phyloP scores from a whole-genome alignment of 92 coral and sea anemone species.

The Actinostola sp. region DNA sequence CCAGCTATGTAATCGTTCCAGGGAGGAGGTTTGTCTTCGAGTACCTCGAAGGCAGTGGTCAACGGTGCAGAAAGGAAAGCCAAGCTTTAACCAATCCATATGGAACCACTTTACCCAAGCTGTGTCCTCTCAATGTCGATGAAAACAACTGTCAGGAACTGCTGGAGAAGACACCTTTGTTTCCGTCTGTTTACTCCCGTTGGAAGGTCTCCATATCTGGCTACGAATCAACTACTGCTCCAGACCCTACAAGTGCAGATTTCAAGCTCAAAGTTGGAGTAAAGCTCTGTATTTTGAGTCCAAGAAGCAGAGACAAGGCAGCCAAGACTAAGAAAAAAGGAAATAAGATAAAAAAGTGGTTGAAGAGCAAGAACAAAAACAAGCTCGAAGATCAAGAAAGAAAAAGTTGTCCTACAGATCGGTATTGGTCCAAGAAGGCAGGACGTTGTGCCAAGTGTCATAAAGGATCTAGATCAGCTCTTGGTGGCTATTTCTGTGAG shows the following conservation, averaged over 20 bases:
- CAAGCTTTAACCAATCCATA: conserved; percentile 37
- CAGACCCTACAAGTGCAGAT: conserved; percentile 21
- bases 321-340: not conserved
- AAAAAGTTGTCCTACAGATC: conserved; percentile 24
- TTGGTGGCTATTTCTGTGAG: conserved; percentile 37
- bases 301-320: conserved; percentile 10
- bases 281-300: conserved; percentile 35
- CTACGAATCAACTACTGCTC: conserved; percentile 18
- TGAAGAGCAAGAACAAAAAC: not conserved
- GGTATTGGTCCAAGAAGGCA: conserved; percentile 1
- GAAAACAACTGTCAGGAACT: conserved; percentile 51
- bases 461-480: conserved; percentile 22
- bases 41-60: conserved; percentile 28
- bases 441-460: conserved; percentile 16
- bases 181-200: conserved; percentile 36
- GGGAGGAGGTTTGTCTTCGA: conserved; percentile 17
- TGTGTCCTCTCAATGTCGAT: conserved; percentile 41
- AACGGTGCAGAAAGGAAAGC: conserved; percentile 30
- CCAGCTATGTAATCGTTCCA: conserved; percentile 39
- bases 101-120: conserved; percentile 29
- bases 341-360: not conserved
- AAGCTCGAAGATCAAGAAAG: not conserved
- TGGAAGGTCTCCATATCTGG: conserved; percentile 34
- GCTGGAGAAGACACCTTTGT: conserved; percentile 29
- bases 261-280: conserved; percentile 39